phyloP scores from a whole-genome alignment of 1,140 invertebrate species.

The Ladona fulva region DNA sequence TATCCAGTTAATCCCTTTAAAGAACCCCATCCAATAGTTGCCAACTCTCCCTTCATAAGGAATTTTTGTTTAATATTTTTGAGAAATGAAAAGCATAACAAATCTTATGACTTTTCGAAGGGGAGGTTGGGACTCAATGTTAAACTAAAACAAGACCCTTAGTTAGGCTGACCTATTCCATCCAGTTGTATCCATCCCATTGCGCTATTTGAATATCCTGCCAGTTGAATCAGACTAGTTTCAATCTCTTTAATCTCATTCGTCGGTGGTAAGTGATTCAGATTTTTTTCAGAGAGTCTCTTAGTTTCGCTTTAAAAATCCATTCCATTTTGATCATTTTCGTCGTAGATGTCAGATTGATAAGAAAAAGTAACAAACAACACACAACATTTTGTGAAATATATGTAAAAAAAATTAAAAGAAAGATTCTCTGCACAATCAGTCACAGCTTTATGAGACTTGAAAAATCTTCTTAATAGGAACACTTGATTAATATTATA shows the following conservation, averaged over 20 bases:
- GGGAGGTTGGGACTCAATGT: background rate
- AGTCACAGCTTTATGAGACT: constrained; percentile 5
- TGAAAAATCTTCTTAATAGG: background rate
- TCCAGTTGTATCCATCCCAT: background rate
- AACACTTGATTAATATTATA: background rate
- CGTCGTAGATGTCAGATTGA: background rate
- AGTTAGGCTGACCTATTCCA: constrained; percentile 4
- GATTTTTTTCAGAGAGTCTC: background rate
- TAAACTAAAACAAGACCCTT: background rate
- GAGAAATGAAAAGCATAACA: too few species aligned
- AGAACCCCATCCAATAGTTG: too few species aligned
- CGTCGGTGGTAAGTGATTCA: background rate
- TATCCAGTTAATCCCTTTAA: too few species aligned
- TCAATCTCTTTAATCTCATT: background rate
- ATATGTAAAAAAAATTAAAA: background rate
- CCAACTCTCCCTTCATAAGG: too few species aligned
- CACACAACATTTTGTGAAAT: background rate
- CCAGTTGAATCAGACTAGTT: background rate
- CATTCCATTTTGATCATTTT: background rate
- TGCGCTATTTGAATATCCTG: background rate
- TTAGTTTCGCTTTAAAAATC: background rate
- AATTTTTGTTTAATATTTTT: too few species aligned
- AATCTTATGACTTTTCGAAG: background rate
- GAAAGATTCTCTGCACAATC: constrained; percentile 9
- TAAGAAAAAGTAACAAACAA: background rate